A percentile compares a stretch with the other conserved stretches of the same genome.
phyloP scores from a whole-genome alignment of 2,797 vertebrate species.

The Urophycis tenuis region DNA sequence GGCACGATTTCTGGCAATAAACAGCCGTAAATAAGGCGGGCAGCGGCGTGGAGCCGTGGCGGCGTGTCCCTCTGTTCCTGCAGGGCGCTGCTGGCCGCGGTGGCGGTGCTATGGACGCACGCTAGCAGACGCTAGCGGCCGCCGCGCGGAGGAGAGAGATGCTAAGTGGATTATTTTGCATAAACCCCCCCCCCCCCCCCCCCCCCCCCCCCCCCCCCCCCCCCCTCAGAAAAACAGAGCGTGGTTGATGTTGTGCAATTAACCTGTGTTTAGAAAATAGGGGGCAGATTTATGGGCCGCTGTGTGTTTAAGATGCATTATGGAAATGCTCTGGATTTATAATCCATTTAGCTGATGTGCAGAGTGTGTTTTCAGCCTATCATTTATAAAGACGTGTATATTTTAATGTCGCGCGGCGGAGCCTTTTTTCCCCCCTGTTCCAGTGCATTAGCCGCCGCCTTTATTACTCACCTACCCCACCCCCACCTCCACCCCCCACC shows the following conservation, averaged over 20 bases:
- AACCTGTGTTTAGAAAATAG: conserved; percentile 99
- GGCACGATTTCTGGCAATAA: conserved; percentile 99
- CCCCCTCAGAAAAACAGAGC: conserved; percentile 96
- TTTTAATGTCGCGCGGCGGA: conserved; percentile 86
- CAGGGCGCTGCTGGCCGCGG: conserved; percentile 87
- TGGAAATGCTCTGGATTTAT: conserved; percentile 99
- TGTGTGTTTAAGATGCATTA: conserved; percentile 97
- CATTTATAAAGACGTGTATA: conserved; percentile 96
- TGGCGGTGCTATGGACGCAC: conserved; percentile 72
- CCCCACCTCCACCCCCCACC: conserved; percentile 68
- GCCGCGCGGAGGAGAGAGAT: conserved; percentile 83
- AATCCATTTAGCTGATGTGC: conserved; percentile 99
- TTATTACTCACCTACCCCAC: conserved; percentile 79
- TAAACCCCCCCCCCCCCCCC: too few relatives aligned
- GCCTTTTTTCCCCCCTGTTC: conserved; percentile 79
- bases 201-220: too few relatives aligned
- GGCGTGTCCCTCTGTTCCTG: conserved; percentile 76
- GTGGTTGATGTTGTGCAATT: conserved; percentile 91
- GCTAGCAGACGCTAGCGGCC: conserved; percentile 67
- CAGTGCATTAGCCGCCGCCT: conserved; percentile 83
- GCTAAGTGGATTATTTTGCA: conserved; percentile 99
- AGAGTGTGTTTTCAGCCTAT: conserved; percentile 92
- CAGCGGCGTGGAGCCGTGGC: conserved; percentile 79
- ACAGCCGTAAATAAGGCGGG: conserved; percentile 88
- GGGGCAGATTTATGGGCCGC: conserved; percentile 86